phyloP scores from a whole-genome alignment of 2,113 vertebrate species.

The Myodes glareolus region DNA sequence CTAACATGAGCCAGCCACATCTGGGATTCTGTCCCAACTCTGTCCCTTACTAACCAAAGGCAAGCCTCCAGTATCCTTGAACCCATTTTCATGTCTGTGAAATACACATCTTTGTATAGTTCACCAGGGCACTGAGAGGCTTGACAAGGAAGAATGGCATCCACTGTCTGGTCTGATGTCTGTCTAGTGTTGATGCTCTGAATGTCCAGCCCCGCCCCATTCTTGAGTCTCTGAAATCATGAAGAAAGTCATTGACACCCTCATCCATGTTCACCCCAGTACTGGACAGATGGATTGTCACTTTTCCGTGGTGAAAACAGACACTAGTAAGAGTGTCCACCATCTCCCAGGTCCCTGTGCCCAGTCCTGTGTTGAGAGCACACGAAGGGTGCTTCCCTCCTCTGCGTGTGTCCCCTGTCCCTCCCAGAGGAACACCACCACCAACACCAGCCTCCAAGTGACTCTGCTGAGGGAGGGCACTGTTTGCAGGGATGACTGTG shows the following conservation, averaged over 20 bases:
- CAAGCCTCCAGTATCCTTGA: background rate
- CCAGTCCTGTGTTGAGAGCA: background rate
- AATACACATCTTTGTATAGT: background rate
- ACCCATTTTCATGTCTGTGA: background rate
- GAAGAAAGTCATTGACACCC: background rate
- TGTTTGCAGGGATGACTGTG: too few relatives aligned
- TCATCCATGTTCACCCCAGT: background rate
- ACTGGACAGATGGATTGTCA: background rate
- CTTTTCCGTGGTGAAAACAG: background rate
- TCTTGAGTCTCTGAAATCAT: background rate
- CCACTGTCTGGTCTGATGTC: background rate
- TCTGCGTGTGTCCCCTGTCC: too few relatives aligned
- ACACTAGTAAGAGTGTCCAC: background rate
- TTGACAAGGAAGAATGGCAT: background rate
- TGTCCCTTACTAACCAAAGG: background rate
- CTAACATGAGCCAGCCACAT: background rate
- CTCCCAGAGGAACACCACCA: background rate
- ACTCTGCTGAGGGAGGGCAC: accelerated
- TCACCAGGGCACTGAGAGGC: background rate
- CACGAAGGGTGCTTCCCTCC: accelerated
- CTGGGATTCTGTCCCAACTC: background rate
- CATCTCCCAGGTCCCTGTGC: background rate
- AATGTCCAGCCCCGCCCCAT: accelerated
- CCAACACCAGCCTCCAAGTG: background rate
- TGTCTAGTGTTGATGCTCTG: background rate